Evolutionary conservation across 2,888 invertebrate genomes (phyloP), one percentile per base, ranked within the genome.

Genomic region (Coleophora deauratella): DNA sequence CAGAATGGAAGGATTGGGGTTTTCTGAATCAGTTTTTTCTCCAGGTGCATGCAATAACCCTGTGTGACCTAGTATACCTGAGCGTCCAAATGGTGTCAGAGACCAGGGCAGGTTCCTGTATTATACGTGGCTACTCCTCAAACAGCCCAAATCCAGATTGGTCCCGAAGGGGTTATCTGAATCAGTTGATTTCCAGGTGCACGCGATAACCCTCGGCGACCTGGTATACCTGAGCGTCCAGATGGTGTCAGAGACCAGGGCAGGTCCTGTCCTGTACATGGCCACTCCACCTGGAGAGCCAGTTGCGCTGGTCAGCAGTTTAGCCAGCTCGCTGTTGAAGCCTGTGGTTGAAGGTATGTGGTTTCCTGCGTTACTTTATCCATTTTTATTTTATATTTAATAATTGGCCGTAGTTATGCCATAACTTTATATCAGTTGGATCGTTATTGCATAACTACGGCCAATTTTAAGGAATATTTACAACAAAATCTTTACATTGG

Each of bases 151-250:
- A 9, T 28, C 28, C 9, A 3, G n/a, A 21, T 2, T 14, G 8
- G 8, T 8, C 8, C 13, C 11, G 21, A 6, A 7, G 2, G 12
- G 2, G 3, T 11, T 10, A 8, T 10, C 11, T 21, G 7, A n/a
- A 37, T 8, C 14, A 10, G 10, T 6, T 28, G 27, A 3, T 39
- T 46, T 44, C 0, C 57, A 82, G 81, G 65, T 81, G 0, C 69
- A 76, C 40, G 61, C 67, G 1, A 48, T 61, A 0, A 54, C 66
- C 7, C 32, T 72, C 0, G 74, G 62, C 0, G 68, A 72, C 10
- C 46, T 81, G 0, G 47, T 82, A 31, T 82, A 71, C 47, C 39
- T 75, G 0, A 73, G 74, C 31, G 44, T 78, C 0, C 76, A 73
- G 13, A 38, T 74, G 7, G 53, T 66, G 1, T 69, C 74, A 0